phyloP scores from a whole-genome alignment of 2,888 invertebrate species.

The Galeopsomyia nigrocyanea region DNA sequence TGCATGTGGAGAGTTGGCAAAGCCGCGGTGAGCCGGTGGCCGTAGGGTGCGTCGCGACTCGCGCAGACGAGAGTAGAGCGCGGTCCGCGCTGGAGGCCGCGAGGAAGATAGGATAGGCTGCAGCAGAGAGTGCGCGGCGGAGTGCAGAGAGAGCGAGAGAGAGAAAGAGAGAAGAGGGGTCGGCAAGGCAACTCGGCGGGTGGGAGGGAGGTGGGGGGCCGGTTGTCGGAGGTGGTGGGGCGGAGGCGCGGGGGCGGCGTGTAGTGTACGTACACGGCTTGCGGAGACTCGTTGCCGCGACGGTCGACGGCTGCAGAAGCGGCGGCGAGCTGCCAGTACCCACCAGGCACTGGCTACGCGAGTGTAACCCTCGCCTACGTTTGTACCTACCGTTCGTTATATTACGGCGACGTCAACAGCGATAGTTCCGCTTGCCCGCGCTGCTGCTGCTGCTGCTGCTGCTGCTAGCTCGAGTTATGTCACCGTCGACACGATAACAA shows the following conservation, averaged over 20 bases:
- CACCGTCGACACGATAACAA: constrained; percentile 20
- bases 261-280: constrained; percentile 65
- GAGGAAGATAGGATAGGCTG: too few species aligned
- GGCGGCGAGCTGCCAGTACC: constrained; percentile 56
- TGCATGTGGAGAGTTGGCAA: too few species aligned
- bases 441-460: not conserved
- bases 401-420: not conserved
- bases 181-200: constrained; percentile 54
- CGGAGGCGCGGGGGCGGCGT: constrained; percentile 67
- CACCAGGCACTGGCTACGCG: constrained; percentile 62
- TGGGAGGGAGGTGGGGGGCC: constrained; percentile 59
- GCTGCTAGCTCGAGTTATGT: constrained; percentile 13
- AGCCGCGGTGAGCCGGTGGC: too few species aligned
- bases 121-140: too few species aligned
- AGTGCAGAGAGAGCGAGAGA: constrained; percentile 3
- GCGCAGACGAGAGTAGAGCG: not conserved
- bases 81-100: too few species aligned
- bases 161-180: constrained; percentile 43
- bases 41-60: too few species aligned
- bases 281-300: constrained; percentile 50
- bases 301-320: constrained; percentile 45
- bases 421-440: not conserved
- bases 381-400: constrained; percentile 18
- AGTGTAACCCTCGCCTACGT: constrained; percentile 49
- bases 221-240: constrained; percentile 56